Base-by-base conservation (phyloP, 1,140 invertebrate genomes). In the Philaenus spumarius region DNA sequence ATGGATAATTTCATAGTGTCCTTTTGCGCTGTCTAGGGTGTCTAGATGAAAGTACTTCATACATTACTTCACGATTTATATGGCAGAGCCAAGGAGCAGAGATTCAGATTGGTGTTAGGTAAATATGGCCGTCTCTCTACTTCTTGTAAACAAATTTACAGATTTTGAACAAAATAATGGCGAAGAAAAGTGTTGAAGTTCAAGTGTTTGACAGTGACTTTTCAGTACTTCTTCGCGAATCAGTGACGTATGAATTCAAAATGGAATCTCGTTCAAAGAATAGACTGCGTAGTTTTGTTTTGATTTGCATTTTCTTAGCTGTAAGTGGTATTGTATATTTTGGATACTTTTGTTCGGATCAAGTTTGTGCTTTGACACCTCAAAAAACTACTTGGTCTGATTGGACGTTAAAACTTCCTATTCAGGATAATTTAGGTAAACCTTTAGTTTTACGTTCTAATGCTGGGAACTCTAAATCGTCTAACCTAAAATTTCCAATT, bases 331-430 rank as follows among this genome's bases (percentile, higher is more conserved):
- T 93, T 71, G 79, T 93, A 58, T 89, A 87, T 68, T 85, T 92
- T 68, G 88, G 89, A 63, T 93, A 91, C 74, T 91, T 90, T 66
- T 93, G 89, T 71, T 86, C 89, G 55, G 89, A 92, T 70, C 85
- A 89, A 75, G 83, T 90, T 46, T 91, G 89, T 73, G 86, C 88
- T 2, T 69, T 90, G 53, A 85, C 83, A 75, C 34, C 64, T 39
- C 61, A 73, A 74, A 60, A 68, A 35, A 62, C 73, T 2, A 68
- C 70, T 55, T 55, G 74, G 43, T 67, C 71, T 45, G 76, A 76
- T 52, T 67, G 68, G 52, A 67, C 64, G 55, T 63, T 68, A 43
- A 64, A 61, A 64, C 64, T 69, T 60, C 62, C 64, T 30, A 62
- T 74, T 52, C 45, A 79, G 52, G 81, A 82, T 67, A 78, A 77